Base-by-base conservation (phyloP, 2,113 vertebrate genomes). In the Pedionomus torquatus region DNA sequence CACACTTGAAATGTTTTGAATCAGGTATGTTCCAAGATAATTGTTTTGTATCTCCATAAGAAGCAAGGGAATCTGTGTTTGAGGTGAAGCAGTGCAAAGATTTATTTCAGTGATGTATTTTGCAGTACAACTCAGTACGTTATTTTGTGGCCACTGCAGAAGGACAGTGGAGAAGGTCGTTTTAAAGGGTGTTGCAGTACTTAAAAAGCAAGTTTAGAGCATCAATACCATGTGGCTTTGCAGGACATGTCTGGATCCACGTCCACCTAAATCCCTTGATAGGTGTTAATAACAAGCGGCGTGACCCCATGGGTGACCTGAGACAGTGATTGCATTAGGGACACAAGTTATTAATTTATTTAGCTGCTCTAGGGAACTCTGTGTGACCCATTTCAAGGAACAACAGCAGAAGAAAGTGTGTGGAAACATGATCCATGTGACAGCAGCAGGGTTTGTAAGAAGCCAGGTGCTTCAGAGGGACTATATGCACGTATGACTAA, bases 1-100 rank as follows among this genome's bases (percentile, higher is more conserved):
- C 57, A 63, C 17, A 65, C 46, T 89, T 87, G 58, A 89, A 84
- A 91, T 92, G 44, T 83, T 95, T 93, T 89, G 55, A 75, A 89
- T 92, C n/a, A 24, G 51, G n/a, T 61, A 17, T 76, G 52, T 75
- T 88, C 68, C 25, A 33, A 78, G 72, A 37, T 28, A 58, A 80
- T 77, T 77, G 41, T 33, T 94, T 80, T 63, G 11, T 58, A 57
- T 52, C 70, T 71, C 68, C 13, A 9, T 54, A 51, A 44, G 69
- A 90, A 86, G 35, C 69, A 66, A 75, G 64, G 68, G 85, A 83
- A 83, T 74, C 64, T 74, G 58, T 70, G 31, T 63, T 74, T 44
- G 63, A 74, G 37, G 61, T 44, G 71, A 93, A 80, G 52, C 39
- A 77, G 65, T 51, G 15, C 58, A 51, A 54, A 68, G 61, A 80